Evolutionary conservation across 2,888 invertebrate genomes (phyloP).

Genomic region (Chirona hameri): DNA sequence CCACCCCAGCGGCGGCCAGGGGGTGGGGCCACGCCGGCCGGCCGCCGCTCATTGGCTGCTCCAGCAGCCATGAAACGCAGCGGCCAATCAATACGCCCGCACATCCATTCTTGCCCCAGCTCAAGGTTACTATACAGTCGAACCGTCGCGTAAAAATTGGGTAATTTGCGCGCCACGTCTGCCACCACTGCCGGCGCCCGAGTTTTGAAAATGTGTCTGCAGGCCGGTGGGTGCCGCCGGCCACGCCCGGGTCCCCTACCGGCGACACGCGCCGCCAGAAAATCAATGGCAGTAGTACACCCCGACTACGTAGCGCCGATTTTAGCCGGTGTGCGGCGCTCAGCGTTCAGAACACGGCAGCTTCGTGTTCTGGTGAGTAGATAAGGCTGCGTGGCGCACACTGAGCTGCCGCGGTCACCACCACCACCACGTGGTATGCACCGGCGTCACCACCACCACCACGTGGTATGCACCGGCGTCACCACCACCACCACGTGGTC

Average conservation of each 20-base stretch:
- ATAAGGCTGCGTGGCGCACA: too few relatives aligned
- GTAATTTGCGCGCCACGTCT: not conserved
- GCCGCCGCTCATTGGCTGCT: not conserved
- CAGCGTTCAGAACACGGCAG: too few relatives aligned
- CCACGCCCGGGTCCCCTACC: not conserved
- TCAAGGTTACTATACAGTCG: conserved; percentile 14
- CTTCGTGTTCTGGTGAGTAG: too few relatives aligned
- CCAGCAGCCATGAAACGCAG: not conserved
- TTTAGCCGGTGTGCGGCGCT: not conserved
- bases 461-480: too few relatives aligned
- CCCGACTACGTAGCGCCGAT: not conserved
- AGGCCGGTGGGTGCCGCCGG: not conserved
- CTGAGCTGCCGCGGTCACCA: too few relatives aligned
- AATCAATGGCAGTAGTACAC: conserved; percentile 4
- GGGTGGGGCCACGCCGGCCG: not conserved
- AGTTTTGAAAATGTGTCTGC: not conserved
- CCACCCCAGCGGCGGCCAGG: not conserved
- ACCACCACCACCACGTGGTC: too few relatives aligned
- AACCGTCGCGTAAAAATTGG: not conserved
- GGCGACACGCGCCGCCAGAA: not conserved
- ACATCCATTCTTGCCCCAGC: not conserved
- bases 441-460: too few relatives aligned
- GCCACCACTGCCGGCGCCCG: not conserved
- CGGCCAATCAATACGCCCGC: not conserved
- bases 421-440: too few relatives aligned